Evolutionary conservation across 2,113 vertebrate genomes (phyloP), one percentile per base, ranked within the genome.

Genomic region (Mola mola): DNA sequence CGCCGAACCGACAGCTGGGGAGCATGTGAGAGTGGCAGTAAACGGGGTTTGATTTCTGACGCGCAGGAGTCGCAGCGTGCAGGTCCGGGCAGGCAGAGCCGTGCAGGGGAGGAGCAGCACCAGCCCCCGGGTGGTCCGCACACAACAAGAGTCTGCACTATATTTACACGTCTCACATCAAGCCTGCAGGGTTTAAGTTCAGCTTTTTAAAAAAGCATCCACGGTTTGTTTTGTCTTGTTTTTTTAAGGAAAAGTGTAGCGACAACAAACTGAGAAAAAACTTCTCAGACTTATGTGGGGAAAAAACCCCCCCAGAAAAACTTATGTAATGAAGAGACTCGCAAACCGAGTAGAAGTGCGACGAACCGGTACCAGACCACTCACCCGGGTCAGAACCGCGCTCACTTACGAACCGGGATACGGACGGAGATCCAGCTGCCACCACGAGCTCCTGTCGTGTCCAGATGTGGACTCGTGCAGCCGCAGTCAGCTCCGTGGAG

Each of bases 41-140:
- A 13, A 13, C 11, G 10, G 33, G 33, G 15, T 34, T 34, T 13
- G 3, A 13, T 13, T 40, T n/a, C n/a, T 2, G 15, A 13, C 57
- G 55, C 55, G 63, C 61, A 64, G 72, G 46, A 50, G 51, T 4
- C 21, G 50, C 36, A 34, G 6, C 31, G 48, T 28, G 34, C 77
- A 33, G 75, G 79, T 78, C 49, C 19, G 15, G 69, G 49, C 87
- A 89, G 36, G 88, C 75, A 66, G 9, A 60, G 57, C 48, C 53
- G 56, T 42, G 69, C 24, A 34, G 61, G 21, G 42, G 0, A 34
- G 43, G 48, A 38, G 43, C 24, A 44, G 13, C 66, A 13, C 43
- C 55, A 20, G 25, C 72, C 65, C 36, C 33, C 38, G 64, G 63
- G 56, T 67, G 62, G 64, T 10, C 65, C 76, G 42, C 48, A 38